phyloP scores from a whole-genome alignment of 2,888 invertebrate genomes.

The Megastigmus dorsalis region DNA sequence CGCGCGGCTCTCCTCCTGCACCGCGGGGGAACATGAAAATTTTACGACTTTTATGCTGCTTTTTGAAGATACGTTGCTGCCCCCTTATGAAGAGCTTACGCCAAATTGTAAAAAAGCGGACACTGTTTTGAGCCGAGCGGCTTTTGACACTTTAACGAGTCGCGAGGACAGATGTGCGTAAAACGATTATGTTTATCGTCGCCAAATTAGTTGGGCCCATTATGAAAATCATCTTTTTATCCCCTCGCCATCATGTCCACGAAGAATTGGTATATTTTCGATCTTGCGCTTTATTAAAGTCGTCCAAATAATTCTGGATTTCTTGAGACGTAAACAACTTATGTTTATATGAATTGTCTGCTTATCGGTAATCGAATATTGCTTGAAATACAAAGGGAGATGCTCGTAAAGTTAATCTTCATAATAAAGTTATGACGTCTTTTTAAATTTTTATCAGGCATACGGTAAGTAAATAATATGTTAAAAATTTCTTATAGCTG shows the following conservation, averaged over 20 bases:
- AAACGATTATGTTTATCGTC: constrained; percentile 18
- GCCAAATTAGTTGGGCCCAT: neutral
- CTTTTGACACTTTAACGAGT: constrained; percentile 15
- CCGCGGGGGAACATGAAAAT: constrained; percentile 14
- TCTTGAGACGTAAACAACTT: neutral
- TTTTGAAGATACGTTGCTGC: constrained; percentile 1
- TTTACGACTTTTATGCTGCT: constrained; percentile 4
- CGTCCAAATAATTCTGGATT: neutral
- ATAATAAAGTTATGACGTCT: too few species aligned
- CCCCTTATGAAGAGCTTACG: constrained; percentile 6
- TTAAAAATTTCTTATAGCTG: too few species aligned
- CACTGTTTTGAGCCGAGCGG: neutral
- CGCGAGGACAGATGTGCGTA: neutral
- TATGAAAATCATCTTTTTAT: neutral
- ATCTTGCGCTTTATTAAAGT: neutral
- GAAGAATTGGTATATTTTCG: neutral
- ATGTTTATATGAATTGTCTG: neutral
- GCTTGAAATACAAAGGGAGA: too few species aligned
- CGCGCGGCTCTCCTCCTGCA: too few species aligned
- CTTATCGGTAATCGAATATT: neutral
- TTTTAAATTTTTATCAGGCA: too few species aligned
- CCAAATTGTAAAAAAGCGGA: constrained; percentile 17
- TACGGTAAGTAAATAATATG: too few species aligned
- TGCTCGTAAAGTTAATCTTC: too few species aligned
- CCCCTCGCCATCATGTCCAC: neutral